A percentile compares a stretch with the other conserved stretches of the same genome.
These are phyloP conservation scores for Meghimatium bilineatum DNA, from an alignment of 2,888 invertebrate species.

Conservation along the genomic window DNA sequence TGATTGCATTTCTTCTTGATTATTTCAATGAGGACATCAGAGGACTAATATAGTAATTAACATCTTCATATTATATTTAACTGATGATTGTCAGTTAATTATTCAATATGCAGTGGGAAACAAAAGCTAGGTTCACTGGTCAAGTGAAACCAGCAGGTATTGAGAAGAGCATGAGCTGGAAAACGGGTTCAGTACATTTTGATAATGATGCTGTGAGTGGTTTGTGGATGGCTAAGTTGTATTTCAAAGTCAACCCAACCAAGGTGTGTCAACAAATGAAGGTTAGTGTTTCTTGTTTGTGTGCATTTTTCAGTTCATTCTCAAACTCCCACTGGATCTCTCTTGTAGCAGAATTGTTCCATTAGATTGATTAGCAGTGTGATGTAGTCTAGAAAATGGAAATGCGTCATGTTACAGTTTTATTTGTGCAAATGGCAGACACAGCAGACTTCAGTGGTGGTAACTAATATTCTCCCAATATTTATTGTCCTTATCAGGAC, in stretches of 20 bases:
- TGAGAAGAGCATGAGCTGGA: constrained; percentile 35
- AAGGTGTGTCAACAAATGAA: constrained; percentile 10
- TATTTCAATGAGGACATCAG: background rate
- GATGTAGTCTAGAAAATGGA: too few species aligned
- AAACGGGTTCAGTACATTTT: constrained; percentile 33
- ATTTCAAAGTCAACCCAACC: constrained; percentile 37
- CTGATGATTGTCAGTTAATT: background rate
- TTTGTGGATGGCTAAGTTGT: constrained; percentile 28
- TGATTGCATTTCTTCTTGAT: background rate
- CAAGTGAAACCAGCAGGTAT: constrained; percentile 40
- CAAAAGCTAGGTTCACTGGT: constrained; percentile 16
- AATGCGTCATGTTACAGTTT: too few species aligned
- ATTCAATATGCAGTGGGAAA: constrained; percentile 27
- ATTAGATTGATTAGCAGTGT: too few species aligned
- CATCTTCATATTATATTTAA: background rate
- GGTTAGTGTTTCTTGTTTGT: too few species aligned
- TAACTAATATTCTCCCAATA: too few species aligned
- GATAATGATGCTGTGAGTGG: constrained; percentile 17
- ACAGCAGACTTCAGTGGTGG: too few species aligned
- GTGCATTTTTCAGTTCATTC: too few species aligned
- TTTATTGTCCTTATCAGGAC: too few species aligned
- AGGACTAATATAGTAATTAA: background rate
- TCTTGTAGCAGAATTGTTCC: too few species aligned
- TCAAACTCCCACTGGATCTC: too few species aligned
- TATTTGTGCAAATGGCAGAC: too few species aligned